Evolutionary conservation across 2,888 invertebrate genomes (phyloP).

Genomic region (Cantharis rufa): DNA sequence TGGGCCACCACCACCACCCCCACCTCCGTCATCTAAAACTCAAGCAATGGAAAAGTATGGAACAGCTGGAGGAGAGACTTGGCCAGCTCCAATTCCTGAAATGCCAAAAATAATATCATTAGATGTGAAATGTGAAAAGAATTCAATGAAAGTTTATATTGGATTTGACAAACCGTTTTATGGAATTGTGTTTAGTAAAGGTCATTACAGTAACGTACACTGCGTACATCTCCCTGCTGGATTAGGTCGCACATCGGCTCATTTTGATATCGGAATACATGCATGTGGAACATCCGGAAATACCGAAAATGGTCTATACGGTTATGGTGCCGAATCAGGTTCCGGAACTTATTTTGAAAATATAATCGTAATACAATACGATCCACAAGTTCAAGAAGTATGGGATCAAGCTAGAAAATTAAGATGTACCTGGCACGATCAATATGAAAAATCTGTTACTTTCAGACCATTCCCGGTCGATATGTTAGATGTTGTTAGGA

Average conservation of each 20-base stretch:
- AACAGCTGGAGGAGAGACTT: constrained; percentile 67
- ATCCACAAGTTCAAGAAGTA: constrained; percentile 86
- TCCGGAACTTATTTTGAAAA: constrained; percentile 94
- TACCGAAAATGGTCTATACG: constrained; percentile 86
- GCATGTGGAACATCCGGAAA: constrained; percentile 92
- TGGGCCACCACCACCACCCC: constrained; percentile 76
- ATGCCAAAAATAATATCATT: constrained; percentile 92
- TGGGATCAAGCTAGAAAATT: constrained; percentile 94
- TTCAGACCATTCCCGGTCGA: constrained; percentile 94
- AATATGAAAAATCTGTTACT: constrained; percentile 93
- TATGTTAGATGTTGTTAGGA: constrained; percentile 92
- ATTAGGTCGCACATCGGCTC: constrained; percentile 81
- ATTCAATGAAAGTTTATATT: constrained; percentile 91
- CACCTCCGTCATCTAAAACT: constrained; percentile 54
- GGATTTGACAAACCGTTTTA: constrained; percentile 94
- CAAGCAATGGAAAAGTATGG: constrained; percentile 55
- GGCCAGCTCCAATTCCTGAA: constrained; percentile 84
- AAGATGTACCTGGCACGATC: constrained; percentile 93
- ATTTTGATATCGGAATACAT: constrained; percentile 89
- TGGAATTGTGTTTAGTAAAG: constrained; percentile 94
- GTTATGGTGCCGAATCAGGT: constrained; percentile 84
- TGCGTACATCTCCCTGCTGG: constrained; percentile 91
- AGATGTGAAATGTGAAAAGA: constrained; percentile 94
- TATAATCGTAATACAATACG: constrained; percentile 91
- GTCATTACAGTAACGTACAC: constrained; percentile 90